A percentile compares a stretch with the other conserved stretches of the same genome.
Evolutionary conservation across 2,797 vertebrate species (phyloP).

Genomic region (Anguilla marmorata): DNA sequence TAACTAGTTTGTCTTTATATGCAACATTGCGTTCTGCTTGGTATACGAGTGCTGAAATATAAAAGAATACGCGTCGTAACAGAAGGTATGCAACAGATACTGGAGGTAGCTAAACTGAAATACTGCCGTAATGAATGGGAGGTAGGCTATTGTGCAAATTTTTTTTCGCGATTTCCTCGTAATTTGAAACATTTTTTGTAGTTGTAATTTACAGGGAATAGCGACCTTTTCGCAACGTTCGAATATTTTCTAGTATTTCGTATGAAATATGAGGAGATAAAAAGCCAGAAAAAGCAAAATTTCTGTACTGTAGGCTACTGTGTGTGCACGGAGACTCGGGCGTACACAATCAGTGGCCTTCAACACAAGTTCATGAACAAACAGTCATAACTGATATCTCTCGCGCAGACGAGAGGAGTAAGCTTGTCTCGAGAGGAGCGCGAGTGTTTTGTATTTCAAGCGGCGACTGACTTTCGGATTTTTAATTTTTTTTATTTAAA

Average conservation of each 20-base stretch:
- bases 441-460: neutral
- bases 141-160: neutral
- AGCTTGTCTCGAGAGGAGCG: neutral
- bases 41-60: neutral
- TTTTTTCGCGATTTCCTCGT: neutral
- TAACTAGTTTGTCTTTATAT: neutral
- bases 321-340: neutral
- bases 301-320: neutral
- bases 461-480: neutral
- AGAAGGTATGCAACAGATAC: neutral
- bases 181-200: neutral
- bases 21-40: neutral
- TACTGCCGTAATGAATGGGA: neutral
- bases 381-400: no score
- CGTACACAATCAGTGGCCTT: neutral
- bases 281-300: neutral
- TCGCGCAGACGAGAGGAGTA: neutral
- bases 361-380: slow-evolving; percentile 11
- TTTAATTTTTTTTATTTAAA: neutral
- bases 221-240: neutral
- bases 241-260: neutral
- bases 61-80: neutral
- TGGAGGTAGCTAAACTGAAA: neutral
- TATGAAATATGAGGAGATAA: neutral
- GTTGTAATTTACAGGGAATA: neutral